Percentiles rank a stretch among this genome's conserved stretches.
Conservation (phyloP, 2,113 vertebrate species). For the Nyctereutes procyonoides region DNA sequence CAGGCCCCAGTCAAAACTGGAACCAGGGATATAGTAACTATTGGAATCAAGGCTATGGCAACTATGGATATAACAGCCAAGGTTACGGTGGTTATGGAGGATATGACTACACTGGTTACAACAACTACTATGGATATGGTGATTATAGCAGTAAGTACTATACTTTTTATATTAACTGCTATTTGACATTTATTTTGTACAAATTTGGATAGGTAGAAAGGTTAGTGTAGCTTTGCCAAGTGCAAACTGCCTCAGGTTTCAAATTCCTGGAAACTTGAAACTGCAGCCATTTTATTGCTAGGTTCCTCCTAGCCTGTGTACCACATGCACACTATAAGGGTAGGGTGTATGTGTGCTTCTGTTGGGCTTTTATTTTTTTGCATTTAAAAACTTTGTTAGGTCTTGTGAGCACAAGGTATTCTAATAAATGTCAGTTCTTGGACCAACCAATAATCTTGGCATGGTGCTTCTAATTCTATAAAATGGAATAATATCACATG, state of each 20-base stretch:
- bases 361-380: conserved; percentile 62
- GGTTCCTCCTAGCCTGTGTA: conserved; percentile 63
- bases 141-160: conserved; percentile 97
- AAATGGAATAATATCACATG: conserved; percentile 69
- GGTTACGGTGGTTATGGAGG: conserved; percentile 98
- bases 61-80: conserved; percentile 98
- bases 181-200: conserved; percentile 80
- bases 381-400: conserved; percentile 34
- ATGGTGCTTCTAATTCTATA: conserved; percentile 68
- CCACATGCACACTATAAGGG: conserved; percentile 72
- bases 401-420: conserved; percentile 30
- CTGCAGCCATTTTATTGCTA: conserved; percentile 76
- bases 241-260: conserved; percentile 75
- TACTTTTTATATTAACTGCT: conserved; percentile 75
- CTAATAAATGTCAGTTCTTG: conserved; percentile 68
- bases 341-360: conserved; percentile 72
- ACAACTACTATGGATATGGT: conserved; percentile 99
- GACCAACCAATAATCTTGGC: conserved; percentile 81
- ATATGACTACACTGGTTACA: conserved; percentile 99
- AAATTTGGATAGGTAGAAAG: conserved; percentile 68
- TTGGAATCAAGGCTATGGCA: conserved; percentile 99
- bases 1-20: conserved; percentile 97
- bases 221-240: conserved; percentile 75
- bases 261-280: conserved; percentile 81
- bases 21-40: conserved; percentile 98